Evolutionary conservation across 2,113 vertebrate species (phyloP), one percentile per base, ranked within the genome.

Genomic region (Melanerpes formicivorus): DNA sequence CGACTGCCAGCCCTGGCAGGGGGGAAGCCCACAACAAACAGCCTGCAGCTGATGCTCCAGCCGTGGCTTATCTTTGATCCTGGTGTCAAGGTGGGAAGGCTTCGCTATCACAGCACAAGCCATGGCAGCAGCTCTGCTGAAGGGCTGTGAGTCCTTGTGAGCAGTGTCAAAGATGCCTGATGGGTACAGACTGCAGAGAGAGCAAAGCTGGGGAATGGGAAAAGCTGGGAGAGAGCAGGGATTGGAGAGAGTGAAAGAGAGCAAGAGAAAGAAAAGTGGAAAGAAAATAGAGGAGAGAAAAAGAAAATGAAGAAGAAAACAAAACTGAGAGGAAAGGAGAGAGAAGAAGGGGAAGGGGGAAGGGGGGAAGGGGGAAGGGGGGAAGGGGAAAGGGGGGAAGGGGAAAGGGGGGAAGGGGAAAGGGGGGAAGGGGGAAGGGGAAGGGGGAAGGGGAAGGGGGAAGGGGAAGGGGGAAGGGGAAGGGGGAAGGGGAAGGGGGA

Each of bases 1-100:
- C 1, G 9, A 34, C n/a, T 15, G 5, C 27, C 71, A 27, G 46
- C 30, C 46, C 25, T 0, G 15, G 19, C 1, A 4, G 6, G 23
- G 62, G n/a, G 21, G 27, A 10, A 80, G 48, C 18, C 58, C 59
- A 10, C 50, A 14, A 3, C 67, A 48, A 62, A 56, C 46, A 46
- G 3, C 30, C 42, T 65, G 9, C 26, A 69, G 3, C 6, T 32
- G 22, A 32, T 0, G 11, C n/a, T n/a, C 27, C 62, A 30, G 40
- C 10, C 48, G 11, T 0, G 0, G 52, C 27, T 42, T 22, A 5
- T 29, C 60, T 32, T n/a, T 65, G 29, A 5, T 71, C 62, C 22
- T 63, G 54, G 16, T 27, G 3, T 2, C 32, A 27, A 14, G 10
- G 40, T 55, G 79, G 75, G 37, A 58, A 40, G 50, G 62, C 26